Conservation (phyloP, 2,113 vertebrate genomes). For the human region GRCh38 chr2:190580501-190581000, state of each 20-base stretch:
- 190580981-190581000: slow-evolving; percentile 49
- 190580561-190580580: background rate
- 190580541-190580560: background rate
- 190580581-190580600: background rate
- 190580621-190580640: background rate
- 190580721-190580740: background rate
- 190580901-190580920: background rate
- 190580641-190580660: background rate
- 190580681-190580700: background rate
- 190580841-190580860: background rate
- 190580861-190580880: background rate
- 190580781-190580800: background rate
- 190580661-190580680: background rate
- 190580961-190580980: slow-evolving; percentile 50
- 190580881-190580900: background rate
- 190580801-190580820: background rate
- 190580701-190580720: background rate
- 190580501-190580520: background rate
- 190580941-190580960: slow-evolving; percentile 31
- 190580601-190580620: background rate
- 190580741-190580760: background rate
- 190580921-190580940: background rate
- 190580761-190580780: background rate
- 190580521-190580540: background rate
- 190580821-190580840: background rate